Evolutionary conservation across 2,888 invertebrate species (phyloP).

Genomic region (Drosophila paranaensis): DNA sequence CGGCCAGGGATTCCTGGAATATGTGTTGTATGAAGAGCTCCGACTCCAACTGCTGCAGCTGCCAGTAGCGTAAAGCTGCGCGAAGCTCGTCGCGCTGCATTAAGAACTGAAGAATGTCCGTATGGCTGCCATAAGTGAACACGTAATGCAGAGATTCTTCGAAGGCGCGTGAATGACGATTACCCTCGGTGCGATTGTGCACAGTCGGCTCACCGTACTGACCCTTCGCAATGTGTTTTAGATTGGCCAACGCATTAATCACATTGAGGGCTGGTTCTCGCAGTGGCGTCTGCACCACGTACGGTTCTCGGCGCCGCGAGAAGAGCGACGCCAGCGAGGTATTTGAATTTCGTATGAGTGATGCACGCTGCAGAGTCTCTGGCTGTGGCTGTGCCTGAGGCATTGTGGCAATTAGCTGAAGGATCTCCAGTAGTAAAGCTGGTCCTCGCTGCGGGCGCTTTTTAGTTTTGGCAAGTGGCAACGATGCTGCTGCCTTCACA

Average conservation of each 20-base stretch:
- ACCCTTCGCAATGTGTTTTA: constrained; percentile 86
- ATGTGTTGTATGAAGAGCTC: constrained; percentile 91
- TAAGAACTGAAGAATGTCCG: constrained; percentile 90
- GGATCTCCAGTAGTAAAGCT: constrained; percentile 89
- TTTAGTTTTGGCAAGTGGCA: constrained; percentile 27
- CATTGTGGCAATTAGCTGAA: constrained; percentile 88
- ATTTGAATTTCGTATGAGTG: constrained; percentile 83
- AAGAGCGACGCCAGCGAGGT: constrained; percentile 78
- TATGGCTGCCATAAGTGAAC: constrained; percentile 91
- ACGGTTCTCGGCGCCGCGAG: constrained; percentile 85
- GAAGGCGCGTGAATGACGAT: constrained; percentile 85
- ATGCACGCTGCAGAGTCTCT: constrained; percentile 81
- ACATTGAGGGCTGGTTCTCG: constrained; percentile 87
- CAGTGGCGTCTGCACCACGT: constrained; percentile 85
- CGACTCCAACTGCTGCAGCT: constrained; percentile 88
- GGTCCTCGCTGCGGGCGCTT: constrained; percentile 88
- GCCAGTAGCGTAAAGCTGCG: constrained; percentile 89
- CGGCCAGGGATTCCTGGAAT: constrained; percentile 89
- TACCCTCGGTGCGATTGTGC: constrained; percentile 49
- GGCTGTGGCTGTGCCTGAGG: constrained; percentile 76
- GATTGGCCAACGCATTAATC: constrained; percentile 87
- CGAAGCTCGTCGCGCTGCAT: constrained; percentile 89
- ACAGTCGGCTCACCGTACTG: constrained; percentile 83
- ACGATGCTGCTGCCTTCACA: not conserved
- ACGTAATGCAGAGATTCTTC: constrained; percentile 94